These are phyloP conservation scores for Eudorcas thomsonii DNA, from an alignment of 2,113 vertebrate species.

Conservation along the genomic window DNA sequence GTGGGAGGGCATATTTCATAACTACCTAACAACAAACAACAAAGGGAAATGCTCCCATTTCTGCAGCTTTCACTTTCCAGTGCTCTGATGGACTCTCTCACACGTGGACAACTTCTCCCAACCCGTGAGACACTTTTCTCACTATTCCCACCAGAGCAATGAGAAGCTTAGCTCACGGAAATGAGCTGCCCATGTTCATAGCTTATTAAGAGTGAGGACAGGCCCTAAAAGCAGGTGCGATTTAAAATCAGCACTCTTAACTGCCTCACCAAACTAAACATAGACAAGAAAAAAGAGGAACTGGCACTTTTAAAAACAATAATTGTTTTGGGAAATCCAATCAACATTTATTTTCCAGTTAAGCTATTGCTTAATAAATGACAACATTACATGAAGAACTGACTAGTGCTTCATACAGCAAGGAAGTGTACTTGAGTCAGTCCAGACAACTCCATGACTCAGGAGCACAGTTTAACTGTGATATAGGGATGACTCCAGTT, in stretches of 20 bases:
- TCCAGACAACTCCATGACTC: not conserved
- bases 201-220: not conserved
- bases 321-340: not conserved
- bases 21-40: not conserved
- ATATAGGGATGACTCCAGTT: not conserved
- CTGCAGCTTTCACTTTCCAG: not conserved
- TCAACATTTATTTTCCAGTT: slow-evolving; percentile 16
- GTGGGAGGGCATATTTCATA: not conserved
- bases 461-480: not conserved
- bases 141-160: not conserved
- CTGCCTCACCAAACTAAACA: not conserved
- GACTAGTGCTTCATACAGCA: not conserved
- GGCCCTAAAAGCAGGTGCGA: not conserved
- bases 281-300: not conserved
- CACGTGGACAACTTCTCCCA: not conserved
- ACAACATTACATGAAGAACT: not conserved
- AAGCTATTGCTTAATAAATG: not conserved
- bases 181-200: not conserved
- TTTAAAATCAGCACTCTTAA: slow-evolving; percentile 19
- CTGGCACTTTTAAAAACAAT: not conserved
- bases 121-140: not conserved
- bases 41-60: not conserved
- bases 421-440: not conserved
- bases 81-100: not conserved
- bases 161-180: not conserved